A percentile compares a stretch with the other conserved stretches of the same genome.
Conservation (phyloP, 2,113 vertebrate species). For the Chaenocephalus aceratus region DNA sequence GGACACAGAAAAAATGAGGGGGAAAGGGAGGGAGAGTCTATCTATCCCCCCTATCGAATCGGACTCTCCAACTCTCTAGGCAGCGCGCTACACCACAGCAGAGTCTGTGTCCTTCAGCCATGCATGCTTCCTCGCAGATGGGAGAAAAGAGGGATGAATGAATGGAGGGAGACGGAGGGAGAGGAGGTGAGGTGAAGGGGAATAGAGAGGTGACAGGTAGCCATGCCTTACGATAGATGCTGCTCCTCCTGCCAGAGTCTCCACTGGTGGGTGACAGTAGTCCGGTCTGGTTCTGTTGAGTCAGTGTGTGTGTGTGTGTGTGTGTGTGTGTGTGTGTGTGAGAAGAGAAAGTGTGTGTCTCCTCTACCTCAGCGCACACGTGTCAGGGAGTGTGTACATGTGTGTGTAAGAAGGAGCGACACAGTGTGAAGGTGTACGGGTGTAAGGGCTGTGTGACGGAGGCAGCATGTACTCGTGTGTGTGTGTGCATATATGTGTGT, state of each 20-base stretch:
- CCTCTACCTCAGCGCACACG: conserved; percentile 44
- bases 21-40: conserved; percentile 57
- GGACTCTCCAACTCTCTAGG: conserved; percentile 70
- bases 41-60: conserved; percentile 52
- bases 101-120: conserved; percentile 83
- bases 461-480: conserved; percentile 40
- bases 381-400: conserved; percentile 35
- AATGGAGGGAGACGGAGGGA: conserved; percentile 46
- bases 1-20: conserved; percentile 34
- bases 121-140: conserved; percentile 65
- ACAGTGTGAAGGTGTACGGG: conserved; percentile 42
- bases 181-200: conserved; percentile 24
- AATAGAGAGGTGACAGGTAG: conserved; percentile 52
- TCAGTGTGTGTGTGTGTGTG: conserved; percentile 42
- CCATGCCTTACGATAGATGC: conserved; percentile 52
- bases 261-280: conserved; percentile 60
- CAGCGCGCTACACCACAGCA: conserved; percentile 58
- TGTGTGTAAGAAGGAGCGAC: conserved; percentile 27
- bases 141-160: conserved; percentile 73
- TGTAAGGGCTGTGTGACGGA: conserved; percentile 55
- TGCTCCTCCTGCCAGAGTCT: conserved; percentile 29
- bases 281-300: conserved; percentile 49
- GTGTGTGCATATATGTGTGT: conserved; percentile 48
- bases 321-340: conserved; percentile 31
- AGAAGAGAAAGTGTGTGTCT: conserved; percentile 14